phyloP scores from a whole-genome alignment of 2,797 vertebrate genomes.

The Apogon hyalosoma region DNA sequence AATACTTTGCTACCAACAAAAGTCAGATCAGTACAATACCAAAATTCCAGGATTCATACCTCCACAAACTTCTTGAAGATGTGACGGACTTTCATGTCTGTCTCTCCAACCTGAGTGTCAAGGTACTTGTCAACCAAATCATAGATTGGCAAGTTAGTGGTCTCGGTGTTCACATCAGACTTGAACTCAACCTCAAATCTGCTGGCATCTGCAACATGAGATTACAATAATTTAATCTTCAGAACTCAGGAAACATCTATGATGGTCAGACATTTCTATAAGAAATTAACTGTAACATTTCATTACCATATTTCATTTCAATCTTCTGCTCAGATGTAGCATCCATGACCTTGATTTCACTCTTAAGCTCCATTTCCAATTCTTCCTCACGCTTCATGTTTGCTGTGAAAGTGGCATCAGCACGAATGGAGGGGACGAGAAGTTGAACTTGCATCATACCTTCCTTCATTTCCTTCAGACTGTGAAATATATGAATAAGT shows the following conservation, averaged over 20 bases:
- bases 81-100: constrained; percentile 88
- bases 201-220: constrained; percentile 82
- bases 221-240: neutral
- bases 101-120: constrained; percentile 85
- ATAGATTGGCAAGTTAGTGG: constrained; percentile 66
- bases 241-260: neutral
- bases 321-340: constrained; percentile 84
- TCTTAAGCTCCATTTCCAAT: constrained; percentile 84
- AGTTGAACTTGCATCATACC: constrained; percentile 85
- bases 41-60: constrained; percentile 75
- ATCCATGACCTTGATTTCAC: constrained; percentile 81
- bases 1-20: neutral
- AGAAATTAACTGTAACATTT: neutral
- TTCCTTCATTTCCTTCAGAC: constrained; percentile 83
- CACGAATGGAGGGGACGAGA: constrained; percentile 83
- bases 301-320: constrained; percentile 87
- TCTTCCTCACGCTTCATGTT: constrained; percentile 77
- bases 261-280: neutral
- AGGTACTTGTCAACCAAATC: constrained; percentile 77
- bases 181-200: constrained; percentile 88
- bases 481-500: constrained; percentile 61
- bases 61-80: constrained; percentile 85
- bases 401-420: constrained; percentile 85
- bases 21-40: neutral
- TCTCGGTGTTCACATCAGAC: constrained; percentile 83